phyloP scores from a whole-genome alignment of 2,888 invertebrate genomes.

The Drosophila gaucha region DNA sequence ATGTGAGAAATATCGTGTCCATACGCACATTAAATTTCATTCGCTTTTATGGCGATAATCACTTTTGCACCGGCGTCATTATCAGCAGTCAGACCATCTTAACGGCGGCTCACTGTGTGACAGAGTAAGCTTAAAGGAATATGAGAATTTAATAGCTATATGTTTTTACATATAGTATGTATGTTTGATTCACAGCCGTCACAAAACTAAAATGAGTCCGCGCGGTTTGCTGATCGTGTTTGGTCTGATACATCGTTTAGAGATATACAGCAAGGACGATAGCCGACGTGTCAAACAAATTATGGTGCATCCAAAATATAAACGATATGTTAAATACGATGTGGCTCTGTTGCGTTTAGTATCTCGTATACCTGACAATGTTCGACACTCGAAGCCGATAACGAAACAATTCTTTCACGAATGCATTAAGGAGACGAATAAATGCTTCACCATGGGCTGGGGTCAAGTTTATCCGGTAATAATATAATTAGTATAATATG shows the following conservation, averaged over 20 bases:
- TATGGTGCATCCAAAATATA: slow-evolving; percentile 50
- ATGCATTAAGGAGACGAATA: too few relatives aligned
- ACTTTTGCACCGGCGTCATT: slow-evolving; percentile 61
- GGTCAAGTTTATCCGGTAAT: slow-evolving; percentile 61
- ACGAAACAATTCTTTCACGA: rapidly evolving
- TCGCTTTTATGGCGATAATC: slow-evolving; percentile 51
- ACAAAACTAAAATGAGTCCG: slow-evolving; percentile 51
- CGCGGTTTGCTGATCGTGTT: slow-evolving; percentile 44
- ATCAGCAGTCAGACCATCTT: slow-evolving; percentile 51
- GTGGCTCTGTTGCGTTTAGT: slow-evolving; percentile 43
- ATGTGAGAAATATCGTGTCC: slow-evolving; percentile 46
- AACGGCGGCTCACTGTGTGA: slow-evolving; percentile 64
- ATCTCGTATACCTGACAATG: slow-evolving; percentile 34
- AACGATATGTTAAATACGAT: slow-evolving; percentile 46
- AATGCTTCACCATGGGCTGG: slow-evolving; percentile 61
- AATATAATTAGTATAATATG: neutral
- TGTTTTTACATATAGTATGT: too few relatives aligned
- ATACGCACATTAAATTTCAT: slow-evolving; percentile 48
- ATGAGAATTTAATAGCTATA: too few relatives aligned
- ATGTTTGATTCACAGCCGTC: slow-evolving; percentile 26
- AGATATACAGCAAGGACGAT: neutral
- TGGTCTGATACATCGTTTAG: slow-evolving; percentile 26
- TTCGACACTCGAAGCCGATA: slow-evolving; percentile 35
- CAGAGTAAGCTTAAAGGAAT: slow-evolving; percentile 50
- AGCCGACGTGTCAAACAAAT: slow-evolving; percentile 33